These are phyloP conservation scores for Gorsachius magnificus DNA, from an alignment of 2,797 vertebrate species.

Conservation along the genomic window DNA sequence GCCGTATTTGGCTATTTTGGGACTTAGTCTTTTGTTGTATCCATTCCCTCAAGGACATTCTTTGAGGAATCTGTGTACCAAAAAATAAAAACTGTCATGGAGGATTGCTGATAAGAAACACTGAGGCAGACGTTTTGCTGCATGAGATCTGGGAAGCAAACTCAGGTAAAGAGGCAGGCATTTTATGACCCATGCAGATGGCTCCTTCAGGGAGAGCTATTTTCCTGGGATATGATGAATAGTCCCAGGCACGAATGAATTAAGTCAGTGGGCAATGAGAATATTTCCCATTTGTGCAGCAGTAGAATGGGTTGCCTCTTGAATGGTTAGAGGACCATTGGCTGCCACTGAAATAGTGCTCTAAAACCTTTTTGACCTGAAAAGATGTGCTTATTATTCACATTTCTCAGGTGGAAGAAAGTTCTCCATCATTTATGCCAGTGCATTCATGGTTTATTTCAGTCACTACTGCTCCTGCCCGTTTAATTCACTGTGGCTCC, in stretches of 20 bases:
- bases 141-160: neutral
- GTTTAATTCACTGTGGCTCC: neutral
- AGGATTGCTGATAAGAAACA: neutral
- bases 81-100: neutral
- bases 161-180: neutral
- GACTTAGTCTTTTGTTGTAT: neutral
- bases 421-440: neutral
- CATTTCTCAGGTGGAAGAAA: neutral
- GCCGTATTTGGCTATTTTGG: rapidly evolving
- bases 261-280: neutral
- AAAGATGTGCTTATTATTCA: neutral
- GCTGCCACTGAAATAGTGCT: neutral
- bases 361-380: neutral
- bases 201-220: neutral
- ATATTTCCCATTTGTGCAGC: neutral
- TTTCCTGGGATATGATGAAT: neutral
- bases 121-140: neutral
- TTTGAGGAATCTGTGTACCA: neutral
- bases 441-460: neutral
- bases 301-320: neutral
- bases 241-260: neutral
- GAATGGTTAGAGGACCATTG: neutral
- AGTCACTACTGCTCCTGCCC: neutral
- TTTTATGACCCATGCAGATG: neutral
- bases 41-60: neutral